Conservation (phyloP, 2,797 vertebrate genomes). For the Xyrichtys novacula region DNA sequence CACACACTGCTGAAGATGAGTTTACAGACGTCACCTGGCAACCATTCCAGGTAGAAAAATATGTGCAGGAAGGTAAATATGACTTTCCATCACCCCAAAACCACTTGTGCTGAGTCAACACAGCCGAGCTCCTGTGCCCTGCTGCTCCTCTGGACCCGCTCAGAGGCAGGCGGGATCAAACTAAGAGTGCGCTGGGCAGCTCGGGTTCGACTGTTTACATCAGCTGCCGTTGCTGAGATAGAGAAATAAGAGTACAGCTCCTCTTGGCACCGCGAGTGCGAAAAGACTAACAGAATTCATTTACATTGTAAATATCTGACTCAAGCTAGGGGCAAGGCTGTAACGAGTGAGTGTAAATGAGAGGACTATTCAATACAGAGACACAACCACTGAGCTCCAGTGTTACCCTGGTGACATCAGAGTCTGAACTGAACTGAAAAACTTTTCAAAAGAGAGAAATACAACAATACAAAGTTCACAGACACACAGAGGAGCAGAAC, state of each 20-base stretch:
- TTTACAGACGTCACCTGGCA: too few species aligned
- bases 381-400: conserved; percentile 2
- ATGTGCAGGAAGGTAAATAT: background rate
- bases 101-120: background rate
- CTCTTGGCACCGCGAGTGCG: background rate
- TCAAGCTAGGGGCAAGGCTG: background rate
- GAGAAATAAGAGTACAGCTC: background rate
- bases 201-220: background rate
- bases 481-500: background rate
- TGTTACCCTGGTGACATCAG: conserved; percentile 4
- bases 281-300: background rate
- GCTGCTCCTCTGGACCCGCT: background rate
- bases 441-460: background rate
- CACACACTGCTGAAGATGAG: background rate
- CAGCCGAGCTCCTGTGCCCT: background rate
- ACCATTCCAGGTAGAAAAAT: conserved; percentile 3
- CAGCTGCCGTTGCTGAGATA: background rate
- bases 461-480: background rate
- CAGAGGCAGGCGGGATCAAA: background rate
- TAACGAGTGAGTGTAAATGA: background rate
- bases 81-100: background rate
- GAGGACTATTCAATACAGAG: background rate
- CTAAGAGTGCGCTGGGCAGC: background rate
- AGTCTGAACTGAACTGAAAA: conserved; percentile 2
- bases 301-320: conserved; percentile 22